Evolutionary conservation across 2,113 vertebrate genomes (phyloP).

Genomic region (Albula glossodonta): DNA sequence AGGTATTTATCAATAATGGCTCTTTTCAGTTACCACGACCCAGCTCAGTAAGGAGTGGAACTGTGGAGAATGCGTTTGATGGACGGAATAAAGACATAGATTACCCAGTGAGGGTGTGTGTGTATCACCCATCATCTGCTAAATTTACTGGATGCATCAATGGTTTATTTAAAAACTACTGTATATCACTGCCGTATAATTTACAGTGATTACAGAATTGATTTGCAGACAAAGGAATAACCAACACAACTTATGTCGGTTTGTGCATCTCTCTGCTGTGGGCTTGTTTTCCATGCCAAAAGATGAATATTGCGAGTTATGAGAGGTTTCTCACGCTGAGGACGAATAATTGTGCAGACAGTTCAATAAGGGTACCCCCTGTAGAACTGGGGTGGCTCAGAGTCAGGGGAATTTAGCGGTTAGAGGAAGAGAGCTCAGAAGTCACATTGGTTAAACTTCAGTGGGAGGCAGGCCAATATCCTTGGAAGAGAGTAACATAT

Average conservation of each 20-base stretch:
- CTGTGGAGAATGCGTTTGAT: constrained; percentile 24
- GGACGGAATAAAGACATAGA: constrained; percentile 25
- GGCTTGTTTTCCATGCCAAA: background rate
- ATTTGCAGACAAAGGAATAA: background rate
- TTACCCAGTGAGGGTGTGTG: background rate
- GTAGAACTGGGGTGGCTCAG: constrained; percentile 39
- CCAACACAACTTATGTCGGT: background rate
- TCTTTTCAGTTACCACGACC: constrained; percentile 31
- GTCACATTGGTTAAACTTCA: constrained; percentile 58
- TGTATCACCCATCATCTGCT: background rate
- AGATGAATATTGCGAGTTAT: background rate
- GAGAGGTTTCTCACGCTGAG: constrained; percentile 36
- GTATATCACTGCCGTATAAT: background rate
- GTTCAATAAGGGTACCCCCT: background rate
- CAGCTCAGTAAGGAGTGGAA: constrained; percentile 8
- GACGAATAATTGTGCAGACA: constrained; percentile 30
- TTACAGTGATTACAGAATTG: background rate
- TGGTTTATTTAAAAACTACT: background rate
- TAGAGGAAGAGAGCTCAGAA: constrained; percentile 54
- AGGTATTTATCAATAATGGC: constrained; percentile 46
- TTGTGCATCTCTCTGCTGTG: background rate
- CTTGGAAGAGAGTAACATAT: constrained; percentile 58
- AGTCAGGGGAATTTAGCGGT: constrained; percentile 30
- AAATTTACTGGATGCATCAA: background rate
- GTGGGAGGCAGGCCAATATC: constrained; percentile 53